These are phyloP conservation scores for Trachurus trachurus DNA, from an alignment of 2,797 vertebrate species.

Conservation along the genomic window DNA sequence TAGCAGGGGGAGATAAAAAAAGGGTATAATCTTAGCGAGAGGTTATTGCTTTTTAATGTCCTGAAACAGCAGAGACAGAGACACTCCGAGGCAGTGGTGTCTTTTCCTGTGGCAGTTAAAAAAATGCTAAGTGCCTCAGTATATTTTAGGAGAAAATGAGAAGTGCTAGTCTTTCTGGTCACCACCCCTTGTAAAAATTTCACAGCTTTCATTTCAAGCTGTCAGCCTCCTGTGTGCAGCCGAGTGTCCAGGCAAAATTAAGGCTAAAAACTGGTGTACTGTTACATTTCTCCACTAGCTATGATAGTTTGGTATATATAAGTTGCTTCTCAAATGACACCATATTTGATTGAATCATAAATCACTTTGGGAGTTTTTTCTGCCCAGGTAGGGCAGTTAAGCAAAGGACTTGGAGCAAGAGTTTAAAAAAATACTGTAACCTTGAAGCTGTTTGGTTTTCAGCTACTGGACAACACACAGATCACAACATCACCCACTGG, in stretches of 20 bases:
- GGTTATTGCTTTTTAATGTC: conserved; percentile 7
- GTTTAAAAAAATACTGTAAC: background rate
- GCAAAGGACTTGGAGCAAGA: conserved; percentile 15
- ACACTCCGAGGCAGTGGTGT: background rate
- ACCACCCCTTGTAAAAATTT: conserved; percentile 15
- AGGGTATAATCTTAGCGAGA: background rate
- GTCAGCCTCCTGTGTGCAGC: background rate
- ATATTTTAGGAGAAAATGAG: conserved; percentile 24
- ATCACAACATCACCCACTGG: too few relatives aligned
- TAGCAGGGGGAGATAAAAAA: background rate
- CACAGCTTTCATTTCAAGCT: conserved; percentile 15
- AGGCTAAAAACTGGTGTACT: background rate
- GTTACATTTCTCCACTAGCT: background rate
- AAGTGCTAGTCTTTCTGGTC: background rate
- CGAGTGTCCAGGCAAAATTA: background rate
- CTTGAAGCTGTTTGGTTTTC: background rate
- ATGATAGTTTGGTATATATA: background rate
- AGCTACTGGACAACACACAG: background rate
- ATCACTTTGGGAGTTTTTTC: background rate
- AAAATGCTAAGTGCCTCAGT: conserved; percentile 5
- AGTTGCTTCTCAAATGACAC: background rate
- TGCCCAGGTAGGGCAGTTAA: background rate
- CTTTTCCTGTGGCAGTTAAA: background rate
- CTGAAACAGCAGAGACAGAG: background rate
- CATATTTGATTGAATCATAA: background rate